phyloP scores from a whole-genome alignment of 1,140 invertebrate species.

The Heliconius melpomene region DNA sequence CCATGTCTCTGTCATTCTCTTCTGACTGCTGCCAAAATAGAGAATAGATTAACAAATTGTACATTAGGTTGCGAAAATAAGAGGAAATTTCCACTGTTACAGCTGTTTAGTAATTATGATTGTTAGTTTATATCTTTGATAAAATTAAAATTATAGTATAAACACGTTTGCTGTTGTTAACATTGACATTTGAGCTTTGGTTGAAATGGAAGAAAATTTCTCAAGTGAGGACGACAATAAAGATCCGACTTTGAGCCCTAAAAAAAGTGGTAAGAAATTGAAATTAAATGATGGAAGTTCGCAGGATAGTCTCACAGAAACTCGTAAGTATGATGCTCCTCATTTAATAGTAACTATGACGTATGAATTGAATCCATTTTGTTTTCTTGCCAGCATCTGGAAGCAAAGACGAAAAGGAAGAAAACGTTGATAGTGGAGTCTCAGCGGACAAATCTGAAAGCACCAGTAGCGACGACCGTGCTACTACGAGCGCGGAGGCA shows the following conservation, averaged over 20 bases:
- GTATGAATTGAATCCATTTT: constrained; percentile 54
- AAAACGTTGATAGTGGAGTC: constrained; percentile 76
- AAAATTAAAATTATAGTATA: constrained; percentile 15
- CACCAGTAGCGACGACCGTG: constrained; percentile 69
- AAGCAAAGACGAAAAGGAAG: constrained; percentile 65
- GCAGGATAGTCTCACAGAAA: constrained; percentile 67
- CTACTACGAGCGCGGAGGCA: constrained; percentile 42
- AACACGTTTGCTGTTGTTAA: constrained; percentile 18
- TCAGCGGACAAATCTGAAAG: constrained; percentile 78
- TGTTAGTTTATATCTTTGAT: constrained; percentile 19
- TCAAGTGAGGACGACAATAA: constrained; percentile 70
- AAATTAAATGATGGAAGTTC: constrained; percentile 76
- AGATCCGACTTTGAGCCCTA: constrained; percentile 61
- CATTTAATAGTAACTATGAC: constrained; percentile 41
- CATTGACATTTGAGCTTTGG: constrained; percentile 45
- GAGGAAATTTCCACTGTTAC: constrained; percentile 20
- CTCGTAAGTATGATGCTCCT: constrained; percentile 50
- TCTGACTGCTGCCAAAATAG: constrained; percentile 29
- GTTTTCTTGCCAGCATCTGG: constrained; percentile 51
- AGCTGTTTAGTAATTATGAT: constrained; percentile 27
- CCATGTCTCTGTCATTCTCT: constrained; percentile 6
- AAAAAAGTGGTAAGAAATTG: constrained; percentile 68
- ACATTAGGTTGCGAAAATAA: constrained; percentile 25
- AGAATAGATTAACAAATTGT: constrained; percentile 23
- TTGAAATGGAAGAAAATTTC: constrained; percentile 73